Evolutionary conservation across 2,797 vertebrate genomes (phyloP), one percentile per base, ranked within the genome.

Genomic region (Acridotheres tristis): DNA sequence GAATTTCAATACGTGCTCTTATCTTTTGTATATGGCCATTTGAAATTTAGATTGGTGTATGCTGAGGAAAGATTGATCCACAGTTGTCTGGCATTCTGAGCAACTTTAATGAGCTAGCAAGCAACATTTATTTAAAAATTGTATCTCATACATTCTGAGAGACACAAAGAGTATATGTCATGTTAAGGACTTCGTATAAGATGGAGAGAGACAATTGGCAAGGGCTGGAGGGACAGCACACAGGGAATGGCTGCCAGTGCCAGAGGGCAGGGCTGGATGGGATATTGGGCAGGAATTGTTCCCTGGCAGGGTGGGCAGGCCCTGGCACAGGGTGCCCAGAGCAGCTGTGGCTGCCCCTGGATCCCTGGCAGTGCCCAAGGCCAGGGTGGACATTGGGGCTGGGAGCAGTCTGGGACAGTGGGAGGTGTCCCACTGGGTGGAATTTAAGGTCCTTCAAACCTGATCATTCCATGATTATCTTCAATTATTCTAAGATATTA

Each of bases 161-260:
- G 34, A 87, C 10, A 79, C 36, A 42, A 51, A 47, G 7, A 88
- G 3, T 29, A 14, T 36, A 9, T 43, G n/a, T 36, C 7, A 4
- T 27, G 54, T n/a, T 55, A 55, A n/a, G 20, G 32, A 22, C 13
- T n/a, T 30, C 53, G n/a, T 54, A 9, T 3, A 23, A 48, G 11
- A 32, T 22, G 30, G 58, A 68, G 20, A 38, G 27, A 61, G 22
- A 54, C 34, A 0, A 0, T 10, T 74, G 32, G 0, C 18, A 62
- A 25, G 34, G 22, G 16, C 0, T 27, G 26, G 1, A 68, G 59
- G 7, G 15, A 1, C 21, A 63, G 57, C 12, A 27, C 0, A 0
- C 15, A n/a, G 57, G 38, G 45, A 66, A 40, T 47, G 38, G 12
- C 14, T 73, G 3, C 25, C 53, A 53, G 0, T 40, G 53, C 3